phyloP scores from a whole-genome alignment of 2,888 invertebrate genomes.

The Calameuta idolon region DNA sequence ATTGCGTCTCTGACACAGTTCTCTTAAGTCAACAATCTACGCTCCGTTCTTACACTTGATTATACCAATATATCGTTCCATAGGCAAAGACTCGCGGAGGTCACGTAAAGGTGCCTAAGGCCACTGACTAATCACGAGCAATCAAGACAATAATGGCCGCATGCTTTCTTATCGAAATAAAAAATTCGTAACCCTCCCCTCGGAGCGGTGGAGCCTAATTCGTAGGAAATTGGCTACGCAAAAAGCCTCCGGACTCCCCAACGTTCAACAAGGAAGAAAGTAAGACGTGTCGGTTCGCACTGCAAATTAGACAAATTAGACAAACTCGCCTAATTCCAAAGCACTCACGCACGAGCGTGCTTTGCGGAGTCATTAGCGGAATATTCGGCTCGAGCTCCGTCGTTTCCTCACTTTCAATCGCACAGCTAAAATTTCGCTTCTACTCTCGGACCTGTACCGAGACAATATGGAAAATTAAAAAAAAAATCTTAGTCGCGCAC shows the following conservation, averaged over 20 bases:
- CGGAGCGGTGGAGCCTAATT: neutral
- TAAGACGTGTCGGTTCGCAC: conserved; percentile 2
- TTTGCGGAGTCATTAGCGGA: neutral
- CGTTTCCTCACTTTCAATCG: neutral
- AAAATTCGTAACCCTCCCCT: neutral
- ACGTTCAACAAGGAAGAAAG: conserved; percentile 22
- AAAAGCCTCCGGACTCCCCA: neutral
- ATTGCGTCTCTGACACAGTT: neutral
- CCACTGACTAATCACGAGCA: neutral
- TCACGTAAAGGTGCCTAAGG: neutral
- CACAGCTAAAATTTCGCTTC: neutral
- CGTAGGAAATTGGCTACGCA: neutral
- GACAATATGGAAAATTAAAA: neutral
- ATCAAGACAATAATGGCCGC: neutral
- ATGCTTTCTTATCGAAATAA: neutral
- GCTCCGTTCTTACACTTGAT: conserved; percentile 4
- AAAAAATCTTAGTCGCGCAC: neutral
- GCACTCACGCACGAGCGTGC: neutral
- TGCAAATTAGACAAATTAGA: neutral
- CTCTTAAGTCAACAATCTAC: neutral
- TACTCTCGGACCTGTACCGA: neutral
- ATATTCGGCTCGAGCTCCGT: neutral
- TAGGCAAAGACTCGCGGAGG: neutral
- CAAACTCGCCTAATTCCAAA: neutral
- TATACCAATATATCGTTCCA: neutral